These are phyloP conservation scores for Columbina picui DNA, from an alignment of 2,113 vertebrate genomes.

Conservation along the genomic window DNA sequence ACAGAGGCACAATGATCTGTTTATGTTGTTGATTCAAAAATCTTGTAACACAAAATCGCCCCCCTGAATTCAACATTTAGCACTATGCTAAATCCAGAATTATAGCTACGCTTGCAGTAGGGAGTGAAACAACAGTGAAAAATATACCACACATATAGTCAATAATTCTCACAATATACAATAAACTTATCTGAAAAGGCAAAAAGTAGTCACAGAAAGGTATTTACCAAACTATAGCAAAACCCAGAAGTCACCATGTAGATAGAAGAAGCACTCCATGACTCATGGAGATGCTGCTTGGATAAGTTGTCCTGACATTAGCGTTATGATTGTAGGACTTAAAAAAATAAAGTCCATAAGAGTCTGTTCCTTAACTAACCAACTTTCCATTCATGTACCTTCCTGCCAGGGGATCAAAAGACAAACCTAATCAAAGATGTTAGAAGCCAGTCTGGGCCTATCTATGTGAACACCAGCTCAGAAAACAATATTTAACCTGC, in stretches of 20 bases:
- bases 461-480: neutral
- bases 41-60: neutral
- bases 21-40: neutral
- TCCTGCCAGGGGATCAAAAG: neutral
- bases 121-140: neutral
- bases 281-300: neutral
- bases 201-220: neutral
- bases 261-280: neutral
- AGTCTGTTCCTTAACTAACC: neutral
- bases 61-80: neutral
- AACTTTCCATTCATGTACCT: neutral
- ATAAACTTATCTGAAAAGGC: neutral
- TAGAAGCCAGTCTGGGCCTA: neutral
- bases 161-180: neutral
- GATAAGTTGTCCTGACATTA: neutral
- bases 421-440: neutral
- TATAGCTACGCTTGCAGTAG: neutral
- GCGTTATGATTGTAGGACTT: neutral
- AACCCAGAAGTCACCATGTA: neutral
- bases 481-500: neutral
- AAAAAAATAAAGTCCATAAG: neutral
- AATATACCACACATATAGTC: fast-evolving
- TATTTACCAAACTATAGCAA: neutral
- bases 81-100: neutral
- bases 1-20: neutral